Evolutionary conservation across 2,113 vertebrate genomes (phyloP), one percentile per base, ranked within the genome.

Genomic region (Stigmatopora nigra): DNA sequence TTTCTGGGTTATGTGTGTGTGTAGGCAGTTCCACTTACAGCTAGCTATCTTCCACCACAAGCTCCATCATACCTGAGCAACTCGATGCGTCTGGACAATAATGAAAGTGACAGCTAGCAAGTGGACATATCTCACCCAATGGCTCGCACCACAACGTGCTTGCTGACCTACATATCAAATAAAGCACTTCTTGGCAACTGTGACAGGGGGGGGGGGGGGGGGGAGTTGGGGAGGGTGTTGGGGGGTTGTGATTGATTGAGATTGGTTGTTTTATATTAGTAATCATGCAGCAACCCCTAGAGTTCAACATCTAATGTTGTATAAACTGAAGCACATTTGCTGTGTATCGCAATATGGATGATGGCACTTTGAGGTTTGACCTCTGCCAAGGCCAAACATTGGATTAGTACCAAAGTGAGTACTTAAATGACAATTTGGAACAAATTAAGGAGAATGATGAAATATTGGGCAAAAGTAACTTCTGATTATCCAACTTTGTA

Each of bases 111-210:
- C 82, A 87, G 84, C 62, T 6, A 81, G 82, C 78, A 87, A 83
- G 73, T 58, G 73, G 68, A 85, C 78, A 70, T 71, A 77, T 81
- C 81, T 86, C 84, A 83, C 68, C 75, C 65, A 77, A 70, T 57
- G 75, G 75, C 79, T 83, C 74, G 51, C 74, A 80, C 56, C 76
- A 80, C 79, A 80, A 82, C 74, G 80, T 68, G 66, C 38, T 4
- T 73, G 81, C 69, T 87, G 87, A 88, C 85, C 85, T 87, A 85
- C 81, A 87, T 86, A 82, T 87, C 82, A 81, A 86, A 86, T 84
- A 80, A 84, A 69, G 82, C 55, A 68, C 79, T 82, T 72, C 78
- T 81, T 14, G 77, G 69, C 41, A 64, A 49, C 61, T 67, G 74
- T 67, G 76, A 82, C 70, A 70, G 78, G 76, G 78, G 67, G 36